Evolutionary conservation across 2,888 invertebrate genomes (phyloP).

Genomic region (Trichogramma dendrolimi): DNA sequence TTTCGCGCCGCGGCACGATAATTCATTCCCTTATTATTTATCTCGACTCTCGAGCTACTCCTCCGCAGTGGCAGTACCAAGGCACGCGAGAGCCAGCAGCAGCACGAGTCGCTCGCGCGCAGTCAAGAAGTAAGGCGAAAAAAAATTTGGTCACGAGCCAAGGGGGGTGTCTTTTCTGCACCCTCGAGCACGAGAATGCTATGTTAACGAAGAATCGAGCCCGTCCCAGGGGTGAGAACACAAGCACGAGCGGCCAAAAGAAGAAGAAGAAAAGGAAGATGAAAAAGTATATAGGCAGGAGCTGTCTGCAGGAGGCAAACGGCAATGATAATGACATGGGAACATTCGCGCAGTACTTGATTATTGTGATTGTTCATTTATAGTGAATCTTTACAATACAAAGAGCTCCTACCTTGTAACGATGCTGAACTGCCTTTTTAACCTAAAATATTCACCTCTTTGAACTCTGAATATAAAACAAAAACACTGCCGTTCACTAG

Average conservation of each 20-base stretch:
- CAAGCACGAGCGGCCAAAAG: constrained; percentile 13
- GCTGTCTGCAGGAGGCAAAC: background rate
- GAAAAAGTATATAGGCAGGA: constrained; percentile 9
- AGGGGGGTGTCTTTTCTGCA: constrained; percentile 15
- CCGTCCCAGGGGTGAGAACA: background rate
- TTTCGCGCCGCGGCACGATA: constrained; percentile 40
- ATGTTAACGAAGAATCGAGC: background rate
- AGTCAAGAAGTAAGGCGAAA: constrained; percentile 29
- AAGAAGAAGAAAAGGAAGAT: constrained; percentile 22
- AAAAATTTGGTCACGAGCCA: background rate
- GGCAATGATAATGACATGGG: constrained; percentile 25
- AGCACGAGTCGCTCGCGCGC: constrained; percentile 17
- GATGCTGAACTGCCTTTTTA: no score
- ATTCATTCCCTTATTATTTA: constrained; percentile 48
- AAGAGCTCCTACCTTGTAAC: no score
- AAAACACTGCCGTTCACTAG: no score
- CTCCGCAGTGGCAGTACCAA: no score
- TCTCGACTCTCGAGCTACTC: constrained; percentile 30
- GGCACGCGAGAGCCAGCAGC: no score
- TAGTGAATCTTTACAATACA: no score
- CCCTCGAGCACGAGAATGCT: constrained; percentile 16
- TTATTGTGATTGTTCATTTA: constrained; percentile 45
- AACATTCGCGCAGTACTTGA: constrained; percentile 38
- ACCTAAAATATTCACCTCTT: no score
- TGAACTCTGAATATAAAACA: no score